Percentiles rank a stretch among this genome's conserved stretches.
Evolutionary conservation across 1,140 invertebrate species (phyloP).

Genomic region (Ylistrum balloti): DNA sequence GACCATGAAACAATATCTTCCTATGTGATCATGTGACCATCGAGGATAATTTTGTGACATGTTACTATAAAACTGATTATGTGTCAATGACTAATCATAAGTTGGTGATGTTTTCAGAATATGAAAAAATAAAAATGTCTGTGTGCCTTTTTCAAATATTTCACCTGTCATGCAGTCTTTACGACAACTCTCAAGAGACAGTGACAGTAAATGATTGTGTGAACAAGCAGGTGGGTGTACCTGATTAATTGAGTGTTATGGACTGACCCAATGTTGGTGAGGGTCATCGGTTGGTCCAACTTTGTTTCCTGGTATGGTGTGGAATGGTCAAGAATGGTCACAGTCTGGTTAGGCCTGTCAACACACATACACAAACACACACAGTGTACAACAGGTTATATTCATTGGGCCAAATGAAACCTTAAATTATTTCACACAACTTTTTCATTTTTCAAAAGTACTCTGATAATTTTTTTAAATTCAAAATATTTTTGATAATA

Average conservation of each 20-base stretch:
- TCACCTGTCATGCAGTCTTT: not conserved
- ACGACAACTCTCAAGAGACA: not conserved
- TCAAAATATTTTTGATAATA: too few species aligned
- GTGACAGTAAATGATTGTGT: not conserved
- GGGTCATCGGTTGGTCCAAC: not conserved
- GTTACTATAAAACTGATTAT: not conserved
- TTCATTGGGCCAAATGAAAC: not conserved
- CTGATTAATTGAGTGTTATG: not conserved
- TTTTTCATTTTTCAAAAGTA: too few species aligned
- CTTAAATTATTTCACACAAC: not conserved
- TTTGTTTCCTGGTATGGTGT: not conserved
- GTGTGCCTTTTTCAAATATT: too few species aligned
- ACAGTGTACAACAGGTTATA: not conserved
- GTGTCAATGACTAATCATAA: not conserved
- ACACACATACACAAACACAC: constrained; percentile 30
- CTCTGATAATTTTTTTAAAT: too few species aligned
- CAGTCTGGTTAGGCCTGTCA: constrained; percentile 36
- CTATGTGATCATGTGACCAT: not conserved
- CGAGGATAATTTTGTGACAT: not conserved
- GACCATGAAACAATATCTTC: not conserved
- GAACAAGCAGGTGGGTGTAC: not conserved
- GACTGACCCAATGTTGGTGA: not conserved
- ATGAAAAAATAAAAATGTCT: too few species aligned
- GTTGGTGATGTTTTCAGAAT: too few species aligned
- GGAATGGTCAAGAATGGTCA: constrained; percentile 33